phyloP scores from a whole-genome alignment of 2,888 invertebrate genomes.

The Scaptomyza tumidula region DNA sequence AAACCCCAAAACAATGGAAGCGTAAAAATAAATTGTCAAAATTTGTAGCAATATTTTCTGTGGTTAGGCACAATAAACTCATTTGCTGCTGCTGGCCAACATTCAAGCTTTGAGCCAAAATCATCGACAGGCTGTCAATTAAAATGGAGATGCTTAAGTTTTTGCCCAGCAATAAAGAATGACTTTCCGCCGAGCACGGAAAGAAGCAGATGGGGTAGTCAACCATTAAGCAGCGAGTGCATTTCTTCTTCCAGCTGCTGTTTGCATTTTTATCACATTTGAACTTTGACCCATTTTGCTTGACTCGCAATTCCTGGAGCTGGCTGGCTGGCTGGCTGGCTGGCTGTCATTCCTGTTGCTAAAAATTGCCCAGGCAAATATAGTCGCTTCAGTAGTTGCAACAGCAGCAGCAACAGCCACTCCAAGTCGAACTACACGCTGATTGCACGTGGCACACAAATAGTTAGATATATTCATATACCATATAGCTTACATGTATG shows the following conservation, averaged over 20 bases:
- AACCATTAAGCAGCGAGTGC: conserved; percentile 56
- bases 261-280: conserved; percentile 74
- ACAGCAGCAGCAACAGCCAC: conserved; percentile 43
- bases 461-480: conserved; percentile 21
- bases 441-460: conserved; percentile 72
- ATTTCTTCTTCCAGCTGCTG: conserved; percentile 26
- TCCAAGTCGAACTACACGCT: conserved; percentile 63
- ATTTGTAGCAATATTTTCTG: conserved; percentile 54
- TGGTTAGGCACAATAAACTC: conserved; percentile 58
- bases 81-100: conserved; percentile 32
- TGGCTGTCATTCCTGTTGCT: conserved; percentile 26
- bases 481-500: conserved; percentile 9
- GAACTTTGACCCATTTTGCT: conserved; percentile 81
- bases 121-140: conserved; percentile 77
- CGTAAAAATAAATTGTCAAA: conserved; percentile 29
- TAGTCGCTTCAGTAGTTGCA: conserved; percentile 47
- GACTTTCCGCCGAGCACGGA: conserved; percentile 16
- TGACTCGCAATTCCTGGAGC: conserved; percentile 61
- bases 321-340: conserved; percentile 18
- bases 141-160: conserved; percentile 79
- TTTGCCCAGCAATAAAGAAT: conserved; percentile 54
- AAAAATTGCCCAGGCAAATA: conserved; percentile 45
- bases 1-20: background rate
- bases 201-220: conserved; percentile 1
- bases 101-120: conserved; percentile 58